phyloP scores from a whole-genome alignment of 2,113 vertebrate species.

The Salvelinus sp. region DNA sequence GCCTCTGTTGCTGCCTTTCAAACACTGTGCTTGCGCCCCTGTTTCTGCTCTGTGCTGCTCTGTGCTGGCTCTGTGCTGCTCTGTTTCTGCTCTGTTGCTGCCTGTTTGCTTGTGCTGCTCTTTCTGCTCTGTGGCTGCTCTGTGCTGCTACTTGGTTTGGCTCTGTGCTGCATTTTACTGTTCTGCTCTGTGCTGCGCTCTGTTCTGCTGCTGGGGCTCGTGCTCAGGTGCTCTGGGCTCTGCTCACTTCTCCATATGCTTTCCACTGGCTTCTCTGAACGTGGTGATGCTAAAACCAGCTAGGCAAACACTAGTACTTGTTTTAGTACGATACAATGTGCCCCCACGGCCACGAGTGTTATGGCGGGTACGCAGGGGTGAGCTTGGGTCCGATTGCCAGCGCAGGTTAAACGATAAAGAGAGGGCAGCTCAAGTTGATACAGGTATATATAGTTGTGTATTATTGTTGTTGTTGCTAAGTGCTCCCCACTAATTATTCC shows the following conservation, averaged over 20 bases:
- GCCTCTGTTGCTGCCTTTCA: no score
- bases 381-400: slow-evolving; percentile 69
- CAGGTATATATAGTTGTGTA: slow-evolving; percentile 65
- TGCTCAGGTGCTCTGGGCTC: slow-evolving; percentile 67
- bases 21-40: no score
- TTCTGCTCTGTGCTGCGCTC: no score
- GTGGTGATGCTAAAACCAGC: slow-evolving; percentile 57
- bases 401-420: slow-evolving; percentile 74
- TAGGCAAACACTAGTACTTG: slow-evolving; percentile 68
- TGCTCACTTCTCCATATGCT: slow-evolving; percentile 67
- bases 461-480: slow-evolving; percentile 77
- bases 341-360: slow-evolving; percentile 37
- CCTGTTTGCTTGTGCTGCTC: no score
- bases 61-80: no score
- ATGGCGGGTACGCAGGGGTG: slow-evolving; percentile 34
- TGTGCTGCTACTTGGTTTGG: no score
- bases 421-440: slow-evolving; percentile 65
- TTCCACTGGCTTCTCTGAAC: slow-evolving; percentile 65
- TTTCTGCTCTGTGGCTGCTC: no score
- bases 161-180: no score
- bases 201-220: slow-evolving; percentile 19
- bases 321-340: slow-evolving; percentile 57
- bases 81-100: no score
- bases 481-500: slow-evolving; percentile 78
- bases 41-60: no score